These are phyloP conservation scores for Sitta carolinensis DNA, from an alignment of 2,797 vertebrate species.

Conservation along the genomic window DNA sequence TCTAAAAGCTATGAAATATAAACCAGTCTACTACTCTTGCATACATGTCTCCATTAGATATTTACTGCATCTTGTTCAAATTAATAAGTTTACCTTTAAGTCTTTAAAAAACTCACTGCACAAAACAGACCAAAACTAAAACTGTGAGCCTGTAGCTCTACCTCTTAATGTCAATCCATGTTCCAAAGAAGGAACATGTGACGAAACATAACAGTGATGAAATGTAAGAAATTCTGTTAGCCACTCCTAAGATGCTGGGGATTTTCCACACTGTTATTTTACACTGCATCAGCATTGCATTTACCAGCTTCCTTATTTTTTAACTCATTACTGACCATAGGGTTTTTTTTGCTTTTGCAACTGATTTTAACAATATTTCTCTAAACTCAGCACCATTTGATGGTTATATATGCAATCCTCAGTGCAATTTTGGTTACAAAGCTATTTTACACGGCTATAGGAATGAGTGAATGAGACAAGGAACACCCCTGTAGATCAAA, in stretches of 20 bases:
- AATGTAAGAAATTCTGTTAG: neutral
- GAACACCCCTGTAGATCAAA: neutral
- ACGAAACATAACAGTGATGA: neutral
- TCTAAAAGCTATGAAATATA: neutral
- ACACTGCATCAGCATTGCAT: neutral
- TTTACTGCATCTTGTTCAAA: neutral
- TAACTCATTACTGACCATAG: neutral
- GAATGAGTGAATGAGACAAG: neutral
- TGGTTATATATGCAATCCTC: neutral
- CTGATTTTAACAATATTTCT: neutral
- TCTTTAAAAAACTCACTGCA: neutral
- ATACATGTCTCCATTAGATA: neutral
- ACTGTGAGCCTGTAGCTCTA: neutral
- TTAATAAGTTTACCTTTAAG: neutral
- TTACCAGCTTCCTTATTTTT: neutral
- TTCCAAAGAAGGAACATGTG: neutral
- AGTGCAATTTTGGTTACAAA: neutral
- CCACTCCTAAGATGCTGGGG: neutral
- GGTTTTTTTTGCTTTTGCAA: neutral
- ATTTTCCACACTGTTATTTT: neutral
- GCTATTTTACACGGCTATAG: rapidly evolving
- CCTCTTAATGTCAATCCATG: neutral
- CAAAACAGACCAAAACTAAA: neutral
- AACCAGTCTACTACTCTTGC: neutral
- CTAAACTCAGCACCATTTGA: neutral